A percentile compares a stretch with the other conserved stretches of the same genome.
These are phyloP conservation scores for Phymastichus coffea DNA, from an alignment of 1,140 invertebrate genomes.

Conservation along the genomic window DNA sequence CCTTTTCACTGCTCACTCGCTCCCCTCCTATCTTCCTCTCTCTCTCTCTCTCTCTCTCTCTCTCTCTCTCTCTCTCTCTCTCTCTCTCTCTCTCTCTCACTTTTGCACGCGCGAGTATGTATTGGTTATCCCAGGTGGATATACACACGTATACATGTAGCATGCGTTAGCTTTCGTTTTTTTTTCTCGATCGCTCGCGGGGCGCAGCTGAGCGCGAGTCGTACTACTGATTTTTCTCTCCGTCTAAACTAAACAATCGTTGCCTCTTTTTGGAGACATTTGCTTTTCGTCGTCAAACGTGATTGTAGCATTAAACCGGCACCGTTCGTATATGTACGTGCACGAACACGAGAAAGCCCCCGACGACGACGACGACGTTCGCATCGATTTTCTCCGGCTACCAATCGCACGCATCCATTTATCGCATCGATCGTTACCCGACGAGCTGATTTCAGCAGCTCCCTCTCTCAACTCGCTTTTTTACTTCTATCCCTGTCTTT, in stretches of 20 bases:
- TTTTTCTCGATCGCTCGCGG: too few species aligned
- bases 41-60: neutral
- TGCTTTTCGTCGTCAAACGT: too few species aligned
- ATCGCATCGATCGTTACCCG: slow-evolving; percentile 53
- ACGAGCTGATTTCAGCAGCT: neutral
- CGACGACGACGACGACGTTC: slow-evolving; percentile 42
- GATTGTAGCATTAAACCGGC: too few species aligned
- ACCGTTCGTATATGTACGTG: neutral
- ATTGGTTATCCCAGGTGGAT: neutral
- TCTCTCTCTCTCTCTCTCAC: neutral
- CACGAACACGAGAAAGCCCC: slow-evolving; percentile 7
- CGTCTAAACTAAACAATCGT: too few species aligned
- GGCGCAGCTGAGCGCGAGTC: too few species aligned
- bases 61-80: neutral
- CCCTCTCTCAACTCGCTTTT: slow-evolving; percentile 29
- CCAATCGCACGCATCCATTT: slow-evolving; percentile 60
- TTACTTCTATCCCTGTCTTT: slow-evolving; percentile 29
- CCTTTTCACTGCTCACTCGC: neutral
- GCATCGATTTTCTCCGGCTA: slow-evolving; percentile 56
- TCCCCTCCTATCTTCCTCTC: neutral
- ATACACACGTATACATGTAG: neutral
- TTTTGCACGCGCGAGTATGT: too few species aligned
- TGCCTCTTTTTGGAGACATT: too few species aligned
- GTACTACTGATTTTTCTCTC: too few species aligned
- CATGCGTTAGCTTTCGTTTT: too few species aligned